Conservation (phyloP, 2,888 invertebrate genomes). For the Epicampocera succincta region DNA sequence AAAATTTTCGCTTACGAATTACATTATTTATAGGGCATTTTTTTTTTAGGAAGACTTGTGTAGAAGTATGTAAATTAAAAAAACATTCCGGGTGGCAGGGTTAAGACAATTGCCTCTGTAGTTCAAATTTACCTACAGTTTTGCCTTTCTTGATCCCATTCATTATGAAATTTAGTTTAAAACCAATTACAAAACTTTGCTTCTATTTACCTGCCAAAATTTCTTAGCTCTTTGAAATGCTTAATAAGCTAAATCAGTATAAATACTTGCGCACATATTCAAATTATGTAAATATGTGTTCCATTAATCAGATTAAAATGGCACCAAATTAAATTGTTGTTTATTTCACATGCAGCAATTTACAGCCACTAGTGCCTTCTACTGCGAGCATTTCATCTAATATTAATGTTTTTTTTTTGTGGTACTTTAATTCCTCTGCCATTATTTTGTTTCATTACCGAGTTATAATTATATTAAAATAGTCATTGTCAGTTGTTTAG, state of each 20-base stretch:
- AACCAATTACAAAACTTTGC: background rate
- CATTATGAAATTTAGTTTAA: background rate
- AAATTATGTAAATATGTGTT: conserved; percentile 19
- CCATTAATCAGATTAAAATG: conserved; percentile 71
- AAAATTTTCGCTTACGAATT: no score
- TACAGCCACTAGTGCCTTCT: background rate
- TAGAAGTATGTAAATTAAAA: no score
- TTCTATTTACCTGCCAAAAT: background rate
- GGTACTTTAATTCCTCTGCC: conserved; percentile 33
- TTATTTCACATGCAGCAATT: conserved; percentile 34
- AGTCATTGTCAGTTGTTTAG: conserved; percentile 50
- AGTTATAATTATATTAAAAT: conserved; percentile 62
- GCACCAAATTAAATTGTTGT: conserved; percentile 71
- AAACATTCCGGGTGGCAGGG: no score
- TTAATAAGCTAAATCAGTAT: conserved; percentile 36
- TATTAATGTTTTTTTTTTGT: background rate
- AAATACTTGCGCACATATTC: background rate
- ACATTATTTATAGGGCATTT: no score
- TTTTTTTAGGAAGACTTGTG: no score
- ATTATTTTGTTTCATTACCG: conserved; percentile 59
- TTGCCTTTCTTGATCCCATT: no score
- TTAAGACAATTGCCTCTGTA: no score
- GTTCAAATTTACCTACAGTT: no score
- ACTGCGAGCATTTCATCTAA: background rate
- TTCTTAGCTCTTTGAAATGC: background rate